Evolutionary conservation across 1,140 invertebrate genomes (phyloP).

Genomic region (Drosophila nebulosa): DNA sequence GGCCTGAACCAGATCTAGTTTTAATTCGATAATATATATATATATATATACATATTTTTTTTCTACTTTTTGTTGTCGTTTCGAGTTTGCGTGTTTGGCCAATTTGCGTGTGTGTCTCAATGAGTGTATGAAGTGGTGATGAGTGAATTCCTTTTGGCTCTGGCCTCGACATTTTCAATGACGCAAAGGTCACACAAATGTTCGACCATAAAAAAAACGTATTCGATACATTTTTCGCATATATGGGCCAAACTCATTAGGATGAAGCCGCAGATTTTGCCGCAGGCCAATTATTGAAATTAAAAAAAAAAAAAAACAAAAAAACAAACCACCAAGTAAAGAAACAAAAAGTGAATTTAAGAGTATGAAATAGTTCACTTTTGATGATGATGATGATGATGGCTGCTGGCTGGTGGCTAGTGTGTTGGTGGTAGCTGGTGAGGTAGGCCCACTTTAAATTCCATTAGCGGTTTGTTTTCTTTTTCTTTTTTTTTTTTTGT

Average conservation of each 20-base stretch:
- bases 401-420: slow-evolving; percentile 33
- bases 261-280: slow-evolving; percentile 46
- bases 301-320: slow-evolving; percentile 40
- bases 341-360: slow-evolving; percentile 48
- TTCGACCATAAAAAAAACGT: slow-evolving; percentile 53
- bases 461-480: slow-evolving; percentile 57
- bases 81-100: slow-evolving; percentile 58
- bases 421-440: slow-evolving; percentile 41
- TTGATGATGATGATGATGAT: slow-evolving; percentile 63
- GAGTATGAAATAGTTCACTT: slow-evolving; percentile 60
- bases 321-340: not conserved
- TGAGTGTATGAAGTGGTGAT: slow-evolving; percentile 43
- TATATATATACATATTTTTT: not conserved
- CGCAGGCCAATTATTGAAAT: slow-evolving; percentile 69
- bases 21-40: slow-evolving; percentile 16
- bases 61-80: not conserved
- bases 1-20: not conserved
- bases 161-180: slow-evolving; percentile 54
- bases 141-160: slow-evolving; percentile 45
- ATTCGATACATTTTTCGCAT: slow-evolving; percentile 4
- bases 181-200: slow-evolving; percentile 49
- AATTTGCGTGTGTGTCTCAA: slow-evolving; percentile 72
- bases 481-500: not conserved
- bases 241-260: slow-evolving; percentile 59
- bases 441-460: slow-evolving; percentile 62